Evolutionary conservation across 53 echinoderm and acorn worm genomes (phyloP).

Genomic region (Mesocentrotus franciscanus): DNA sequence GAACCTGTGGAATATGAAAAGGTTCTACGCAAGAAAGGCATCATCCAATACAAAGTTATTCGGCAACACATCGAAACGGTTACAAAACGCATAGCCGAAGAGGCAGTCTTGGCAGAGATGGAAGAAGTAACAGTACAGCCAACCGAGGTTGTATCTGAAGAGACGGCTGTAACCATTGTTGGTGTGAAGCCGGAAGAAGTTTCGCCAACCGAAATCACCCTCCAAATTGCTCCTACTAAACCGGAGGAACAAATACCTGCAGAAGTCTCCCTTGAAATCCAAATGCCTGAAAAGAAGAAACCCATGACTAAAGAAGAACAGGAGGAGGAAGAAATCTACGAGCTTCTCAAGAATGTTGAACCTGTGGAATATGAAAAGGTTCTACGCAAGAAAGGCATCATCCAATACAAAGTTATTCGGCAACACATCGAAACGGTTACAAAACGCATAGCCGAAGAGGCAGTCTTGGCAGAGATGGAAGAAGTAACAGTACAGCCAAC

Average conservation of each 20-base stretch:
- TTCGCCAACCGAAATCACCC: not conserved
- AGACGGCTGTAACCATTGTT: not conserved
- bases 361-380: slow-evolving; percentile 74
- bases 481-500: slow-evolving; percentile 1
- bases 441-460: slow-evolving; percentile 69
- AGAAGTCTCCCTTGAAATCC: not conserved
- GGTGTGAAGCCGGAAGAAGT: not conserved
- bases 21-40: slow-evolving; percentile 67
- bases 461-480: slow-evolving; percentile 16
- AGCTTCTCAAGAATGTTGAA: slow-evolving; percentile 77
- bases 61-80: slow-evolving; percentile 72
- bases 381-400: slow-evolving; percentile 70
- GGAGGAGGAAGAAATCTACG: slow-evolving; percentile 74
- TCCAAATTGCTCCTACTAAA: slow-evolving; percentile 42
- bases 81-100: slow-evolving; percentile 66
- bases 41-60: slow-evolving; percentile 72
- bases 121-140: slow-evolving; percentile 52
- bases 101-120: slow-evolving; percentile 67
- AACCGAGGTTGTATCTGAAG: slow-evolving; percentile 59
- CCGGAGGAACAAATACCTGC: slow-evolving; percentile 48
- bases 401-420: slow-evolving; percentile 69
- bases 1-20: slow-evolving; percentile 71
- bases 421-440: slow-evolving; percentile 73
- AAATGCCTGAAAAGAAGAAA: slow-evolving; percentile 55
- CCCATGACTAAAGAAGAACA: not conserved